Conservation (phyloP, 2,113 vertebrate genomes). For the Delphinus delphis region DNA sequence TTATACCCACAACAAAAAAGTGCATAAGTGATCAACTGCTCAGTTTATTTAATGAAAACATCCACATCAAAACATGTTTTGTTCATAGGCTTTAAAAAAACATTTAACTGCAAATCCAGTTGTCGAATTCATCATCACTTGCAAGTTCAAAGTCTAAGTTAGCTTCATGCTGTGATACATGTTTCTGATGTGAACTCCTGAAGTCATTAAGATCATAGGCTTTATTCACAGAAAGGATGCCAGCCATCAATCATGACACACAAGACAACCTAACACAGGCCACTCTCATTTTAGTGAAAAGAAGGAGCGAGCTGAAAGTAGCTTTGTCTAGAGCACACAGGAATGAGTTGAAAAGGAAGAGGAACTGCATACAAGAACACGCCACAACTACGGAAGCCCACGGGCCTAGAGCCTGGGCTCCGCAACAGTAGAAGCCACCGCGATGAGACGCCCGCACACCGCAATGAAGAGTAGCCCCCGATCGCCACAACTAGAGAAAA, state of each 20-base stretch:
- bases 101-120: constrained; percentile 34
- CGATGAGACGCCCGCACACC: too few species aligned
- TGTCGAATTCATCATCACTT: constrained; percentile 64
- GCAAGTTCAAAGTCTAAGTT: constrained; percentile 29
- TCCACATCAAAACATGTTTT: background rate
- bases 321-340: background rate
- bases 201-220: constrained; percentile 62
- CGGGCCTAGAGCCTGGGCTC: too few species aligned
- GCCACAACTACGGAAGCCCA: too few species aligned
- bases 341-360: constrained; percentile 18
- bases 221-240: constrained; percentile 43
- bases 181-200: background rate
- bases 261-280: background rate
- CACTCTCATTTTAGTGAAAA: background rate
- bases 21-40: background rate
- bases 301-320: background rate
- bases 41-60: constrained; percentile 17
- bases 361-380: background rate
- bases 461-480: too few species aligned
- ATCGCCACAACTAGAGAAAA: too few species aligned
- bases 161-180: constrained; percentile 32
- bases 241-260: background rate
- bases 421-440: too few species aligned
- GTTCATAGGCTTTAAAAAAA: background rate
- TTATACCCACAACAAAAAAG: background rate